Evolutionary conservation across 2,888 invertebrate genomes (phyloP).

Genomic region (Rhopalosiphum nymphaeae): DNA sequence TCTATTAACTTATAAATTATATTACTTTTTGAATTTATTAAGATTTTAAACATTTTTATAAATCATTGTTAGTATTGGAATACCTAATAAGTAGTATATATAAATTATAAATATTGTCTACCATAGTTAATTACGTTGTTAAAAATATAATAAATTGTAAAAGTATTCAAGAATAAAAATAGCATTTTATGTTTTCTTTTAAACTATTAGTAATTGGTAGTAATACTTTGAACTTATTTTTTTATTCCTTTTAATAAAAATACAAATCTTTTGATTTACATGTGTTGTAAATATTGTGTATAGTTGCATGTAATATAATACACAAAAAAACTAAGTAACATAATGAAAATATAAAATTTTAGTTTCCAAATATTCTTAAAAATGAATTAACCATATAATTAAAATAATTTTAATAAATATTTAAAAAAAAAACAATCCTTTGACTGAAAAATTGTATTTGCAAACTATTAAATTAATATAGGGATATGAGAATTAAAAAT

Average conservation of each 20-base stretch:
- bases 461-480: not conserved
- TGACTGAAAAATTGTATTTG: not conserved
- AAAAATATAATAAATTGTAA: not conserved
- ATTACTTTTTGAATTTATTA: not conserved
- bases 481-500: not conserved
- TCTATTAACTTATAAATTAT: not conserved
- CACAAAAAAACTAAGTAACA: not conserved
- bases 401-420: not conserved
- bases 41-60: constrained; percentile 14
- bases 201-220: not conserved
- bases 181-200: not conserved
- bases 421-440: not conserved
- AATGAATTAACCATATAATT: not conserved
- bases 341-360: not conserved
- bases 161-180: not conserved
- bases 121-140: constrained; percentile 8
- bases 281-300: not conserved
- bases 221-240: constrained; percentile 20
- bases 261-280: not conserved
- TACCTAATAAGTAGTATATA: not conserved
- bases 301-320: not conserved
- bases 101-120: constrained; percentile 23
- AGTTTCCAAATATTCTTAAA: not conserved
- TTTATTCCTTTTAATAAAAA: not conserved
- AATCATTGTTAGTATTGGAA: constrained; percentile 10